Evolutionary conservation across 2,113 vertebrate genomes (phyloP), one percentile per base, ranked within the genome.

Genomic region (Galemys pyrenaicus): DNA sequence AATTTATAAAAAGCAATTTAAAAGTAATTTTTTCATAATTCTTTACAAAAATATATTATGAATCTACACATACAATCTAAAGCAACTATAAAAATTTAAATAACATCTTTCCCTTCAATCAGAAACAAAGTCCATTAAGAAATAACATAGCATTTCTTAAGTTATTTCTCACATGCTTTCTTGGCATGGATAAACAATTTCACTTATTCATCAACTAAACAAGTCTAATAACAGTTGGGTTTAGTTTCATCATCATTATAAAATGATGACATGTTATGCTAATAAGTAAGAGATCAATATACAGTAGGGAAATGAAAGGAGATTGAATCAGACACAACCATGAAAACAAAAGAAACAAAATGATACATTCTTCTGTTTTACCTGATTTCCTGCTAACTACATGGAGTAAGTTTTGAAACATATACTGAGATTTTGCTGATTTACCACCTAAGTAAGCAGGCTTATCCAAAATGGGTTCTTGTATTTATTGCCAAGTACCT

Each of bases 311-410:
- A 70, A 94, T 11, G 22, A 6, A 92, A 87, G 26, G n/a, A 87
- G 68, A 85, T 9, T 60, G 37, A 94, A 37, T 30, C 49, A 86
- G 39, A 77, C 83, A 87, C 9, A 71, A 82, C 54, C 26, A 78
- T 1, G 9, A 54, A 30, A 89, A 41, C 37, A 0, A 87, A 87
- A 73, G 4, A 26, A 89, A 41, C 37, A 0, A 87, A 87, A 73
- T 6, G 24, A 30, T 73, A 4, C 4, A 39, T 58, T 79, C 26
- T 20, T 60, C 82, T 75, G 44, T 97, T 97, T 97, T 97, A 94
- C 80, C 97, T 97, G 81, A 97, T 37, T 86, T 74, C 85, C 5
- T 80, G 87, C 91, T 97, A 97, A 97, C 92, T 97, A 96, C 30
- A 20, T 22, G 44, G 81, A 97, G 95, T 35, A 82, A 0, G 0